These are phyloP conservation scores for Caenorhabditis wallacei DNA, from an alignment of 2,888 invertebrate species.

Conservation along the genomic window DNA sequence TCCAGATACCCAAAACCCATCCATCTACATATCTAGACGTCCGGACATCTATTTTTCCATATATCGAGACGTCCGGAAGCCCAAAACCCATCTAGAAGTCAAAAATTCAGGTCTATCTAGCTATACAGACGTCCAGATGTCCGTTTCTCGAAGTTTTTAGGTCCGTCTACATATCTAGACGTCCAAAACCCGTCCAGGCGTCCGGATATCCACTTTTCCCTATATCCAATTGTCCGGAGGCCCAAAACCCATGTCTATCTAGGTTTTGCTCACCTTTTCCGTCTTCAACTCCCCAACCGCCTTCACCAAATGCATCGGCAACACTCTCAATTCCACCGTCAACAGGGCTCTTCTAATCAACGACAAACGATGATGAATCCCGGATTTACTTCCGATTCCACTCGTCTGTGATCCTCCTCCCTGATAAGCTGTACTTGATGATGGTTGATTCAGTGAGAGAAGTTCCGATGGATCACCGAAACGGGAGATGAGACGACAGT, in stretches of 20 bases:
- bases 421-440: background rate
- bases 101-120: too few relatives aligned
- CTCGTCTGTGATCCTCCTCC: constrained; percentile 55
- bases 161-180: too few relatives aligned
- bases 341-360: constrained; percentile 69
- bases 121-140: too few relatives aligned
- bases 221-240: too few relatives aligned
- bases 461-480: constrained; percentile 61
- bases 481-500: constrained; percentile 57
- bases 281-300: constrained; percentile 62
- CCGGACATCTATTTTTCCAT: background rate
- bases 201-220: background rate
- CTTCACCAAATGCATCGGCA: constrained; percentile 64
- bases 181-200: too few relatives aligned
- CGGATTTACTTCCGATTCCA: constrained; percentile 52
- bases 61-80: too few relatives aligned
- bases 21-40: too few relatives aligned
- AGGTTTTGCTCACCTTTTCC: constrained; percentile 72
- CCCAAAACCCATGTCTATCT: too few relatives aligned
- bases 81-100: too few relatives aligned
- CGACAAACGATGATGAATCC: constrained; percentile 62
- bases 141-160: too few relatives aligned
- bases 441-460: constrained; percentile 54
- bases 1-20: too few relatives aligned
- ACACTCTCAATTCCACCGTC: constrained; percentile 68